A percentile compares a stretch with the other conserved stretches of the same genome.
These are phyloP conservation scores for Itoplectis maculator DNA, from an alignment of 2,888 invertebrate genomes.

Conservation along the genomic window DNA sequence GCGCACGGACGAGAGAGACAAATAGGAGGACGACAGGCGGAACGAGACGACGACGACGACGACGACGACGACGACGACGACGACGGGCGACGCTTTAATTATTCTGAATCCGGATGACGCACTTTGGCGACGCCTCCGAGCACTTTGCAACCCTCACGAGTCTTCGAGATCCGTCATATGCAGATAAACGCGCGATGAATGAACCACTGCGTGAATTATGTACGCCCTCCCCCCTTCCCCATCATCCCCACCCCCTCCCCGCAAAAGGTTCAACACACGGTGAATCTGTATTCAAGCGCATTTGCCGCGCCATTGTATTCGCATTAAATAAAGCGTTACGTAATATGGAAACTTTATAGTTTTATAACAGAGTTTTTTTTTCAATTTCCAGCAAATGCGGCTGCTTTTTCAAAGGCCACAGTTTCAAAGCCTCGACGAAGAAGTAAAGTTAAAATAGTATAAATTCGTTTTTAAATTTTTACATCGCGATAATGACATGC, in stretches of 20 bases:
- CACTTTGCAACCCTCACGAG: constrained; percentile 9
- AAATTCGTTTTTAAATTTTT: no score
- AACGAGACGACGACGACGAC: constrained; percentile 50
- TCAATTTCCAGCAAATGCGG: no score
- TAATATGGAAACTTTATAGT: neutral
- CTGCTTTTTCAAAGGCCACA: no score
- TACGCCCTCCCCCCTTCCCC: no score
- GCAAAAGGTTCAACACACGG: constrained; percentile 14
- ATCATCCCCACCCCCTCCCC: no score
- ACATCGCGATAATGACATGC: no score
- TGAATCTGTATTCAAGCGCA: constrained; percentile 4
- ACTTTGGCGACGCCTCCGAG: constrained; percentile 50
- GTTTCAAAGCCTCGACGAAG: no score
- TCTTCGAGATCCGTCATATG: constrained; percentile 32
- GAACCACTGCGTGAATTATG: constrained; percentile 29
- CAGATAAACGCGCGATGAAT: constrained; percentile 40
- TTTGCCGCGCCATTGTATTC: constrained; percentile 2
- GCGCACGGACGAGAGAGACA: constrained; percentile 22
- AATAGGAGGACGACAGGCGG: constrained; percentile 38
- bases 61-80: no score
- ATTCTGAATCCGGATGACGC: constrained; percentile 60
- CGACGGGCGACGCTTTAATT: constrained; percentile 64
- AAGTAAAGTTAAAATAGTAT: no score
- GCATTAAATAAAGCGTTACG: neutral
- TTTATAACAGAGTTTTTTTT: neutral